Conservation (phyloP, 2,797 vertebrate species). For the Acipenser ruthenus region DNA sequence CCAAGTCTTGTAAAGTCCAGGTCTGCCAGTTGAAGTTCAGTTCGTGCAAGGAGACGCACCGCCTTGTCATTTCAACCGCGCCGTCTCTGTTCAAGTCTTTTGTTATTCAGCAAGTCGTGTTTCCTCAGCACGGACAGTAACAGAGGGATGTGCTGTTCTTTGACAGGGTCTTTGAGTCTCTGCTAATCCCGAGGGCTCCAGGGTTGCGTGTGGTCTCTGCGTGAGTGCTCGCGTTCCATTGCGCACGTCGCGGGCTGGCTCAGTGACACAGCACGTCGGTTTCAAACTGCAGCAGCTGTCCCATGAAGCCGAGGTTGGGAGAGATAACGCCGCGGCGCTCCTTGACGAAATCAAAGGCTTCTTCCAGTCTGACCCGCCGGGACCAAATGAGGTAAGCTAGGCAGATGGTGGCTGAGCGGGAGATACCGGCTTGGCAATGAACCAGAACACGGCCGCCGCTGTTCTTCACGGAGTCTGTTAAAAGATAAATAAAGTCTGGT, state of each 20-base stretch:
- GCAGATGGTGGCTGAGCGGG: conserved; percentile 79
- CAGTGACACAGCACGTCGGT: conserved; percentile 70
- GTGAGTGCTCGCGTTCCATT: neutral
- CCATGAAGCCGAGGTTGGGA: conserved; percentile 80
- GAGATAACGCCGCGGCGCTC: conserved; percentile 73
- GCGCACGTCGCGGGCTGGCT: neutral
- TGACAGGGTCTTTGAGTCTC: too few relatives aligned
- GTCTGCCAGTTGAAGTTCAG: too few relatives aligned
- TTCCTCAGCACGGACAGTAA: too few relatives aligned
- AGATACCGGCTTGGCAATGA: conserved; percentile 83
- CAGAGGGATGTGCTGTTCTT: too few relatives aligned
- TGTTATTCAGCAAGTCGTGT: too few relatives aligned
- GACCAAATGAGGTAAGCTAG: conserved; percentile 79
- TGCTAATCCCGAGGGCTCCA: too few relatives aligned
- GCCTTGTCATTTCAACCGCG: too few relatives aligned
- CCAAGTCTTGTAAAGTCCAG: too few relatives aligned
- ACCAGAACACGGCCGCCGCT: conserved; percentile 71
- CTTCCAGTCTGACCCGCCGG: conserved; percentile 63
- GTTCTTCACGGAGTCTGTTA: conserved; percentile 70
- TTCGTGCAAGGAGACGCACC: too few relatives aligned
- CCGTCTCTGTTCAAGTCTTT: too few relatives aligned
- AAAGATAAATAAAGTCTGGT: too few relatives aligned
- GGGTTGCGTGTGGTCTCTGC: too few relatives aligned
- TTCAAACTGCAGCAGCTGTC: conserved; percentile 79
- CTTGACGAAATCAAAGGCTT: conserved; percentile 80